Conservation (phyloP, 2,888 invertebrate species). For the Litoditis marina region DNA sequence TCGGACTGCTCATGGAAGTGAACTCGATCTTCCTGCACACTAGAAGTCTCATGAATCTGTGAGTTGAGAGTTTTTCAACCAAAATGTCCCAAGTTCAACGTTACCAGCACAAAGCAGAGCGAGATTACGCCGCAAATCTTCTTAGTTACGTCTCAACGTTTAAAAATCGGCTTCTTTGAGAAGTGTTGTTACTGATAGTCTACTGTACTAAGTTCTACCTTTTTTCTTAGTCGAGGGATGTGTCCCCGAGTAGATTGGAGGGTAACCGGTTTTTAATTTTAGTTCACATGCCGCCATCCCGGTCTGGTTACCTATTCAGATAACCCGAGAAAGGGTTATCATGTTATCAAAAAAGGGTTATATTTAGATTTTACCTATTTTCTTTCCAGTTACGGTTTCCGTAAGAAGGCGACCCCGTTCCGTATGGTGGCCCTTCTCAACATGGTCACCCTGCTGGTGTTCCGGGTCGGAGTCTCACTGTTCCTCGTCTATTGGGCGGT, state of each 20-base stretch:
- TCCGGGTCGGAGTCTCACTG: slow-evolving; percentile 52
- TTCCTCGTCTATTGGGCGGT: slow-evolving; percentile 55
- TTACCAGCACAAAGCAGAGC: too few relatives aligned
- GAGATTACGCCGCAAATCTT: too few relatives aligned
- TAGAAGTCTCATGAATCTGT: slow-evolving; percentile 41
- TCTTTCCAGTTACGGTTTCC: slow-evolving; percentile 40
- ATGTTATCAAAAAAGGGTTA: too few relatives aligned
- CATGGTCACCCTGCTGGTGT: slow-evolving; percentile 56
- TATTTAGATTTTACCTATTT: too few relatives aligned
- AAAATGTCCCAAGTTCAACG: too few relatives aligned
- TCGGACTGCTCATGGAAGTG: slow-evolving; percentile 60
- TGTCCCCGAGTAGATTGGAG: too few relatives aligned
- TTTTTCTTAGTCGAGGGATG: too few relatives aligned
- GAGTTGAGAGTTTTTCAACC: not conserved
- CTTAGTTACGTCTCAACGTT: too few relatives aligned
- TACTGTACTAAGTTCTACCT: not conserved
- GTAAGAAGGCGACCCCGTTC: slow-evolving; percentile 52
- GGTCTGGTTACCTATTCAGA: too few relatives aligned
- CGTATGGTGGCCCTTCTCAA: slow-evolving; percentile 56
- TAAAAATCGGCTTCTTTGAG: not conserved
- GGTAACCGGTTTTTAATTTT: too few relatives aligned
- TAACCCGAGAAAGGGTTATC: too few relatives aligned
- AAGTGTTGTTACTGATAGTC: not conserved
- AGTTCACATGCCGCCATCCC: too few relatives aligned
- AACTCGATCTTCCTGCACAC: slow-evolving; percentile 57